Base-by-base conservation (phyloP, 2,888 invertebrate species). In the Pycnomerus fuliginosus region DNA sequence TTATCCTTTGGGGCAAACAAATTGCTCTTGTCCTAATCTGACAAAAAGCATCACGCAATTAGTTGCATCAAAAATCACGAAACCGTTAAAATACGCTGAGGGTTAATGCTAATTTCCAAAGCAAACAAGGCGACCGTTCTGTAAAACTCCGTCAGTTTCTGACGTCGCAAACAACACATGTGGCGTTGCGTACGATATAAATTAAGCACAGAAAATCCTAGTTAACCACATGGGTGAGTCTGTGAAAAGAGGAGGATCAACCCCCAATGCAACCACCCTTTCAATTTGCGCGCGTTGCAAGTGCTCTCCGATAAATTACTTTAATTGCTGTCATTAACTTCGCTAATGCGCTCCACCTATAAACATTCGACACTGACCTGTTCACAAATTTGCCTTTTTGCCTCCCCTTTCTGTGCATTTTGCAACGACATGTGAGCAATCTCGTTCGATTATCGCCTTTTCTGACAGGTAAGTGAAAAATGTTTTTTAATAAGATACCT, bases 291-390 rank as follows among this genome's bases (percentile, higher is more conserved):
- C 52, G 43, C 48, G 53, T 50, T 46, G 49, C 56, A 55, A 60
- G 55, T 53, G 55, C 61, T 60, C 53, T 59, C 53, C 66, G 58
- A 69, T 68, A 69, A 69, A 69, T 69, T 67, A 66, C 65, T 65
- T 68, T 68, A 67, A 69, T 67, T 67, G 65, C 62, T 51, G 62
- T 62, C 65, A 67, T 69, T 68, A 65, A 62, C 61, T 64, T 58
- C 53, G 54, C 59, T 65, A 65, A 66, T 64, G 44, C 20, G 31
- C 32, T 35, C 23, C 36, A 25, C 17, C 20, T 28, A 34, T 28
- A 34, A 30, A 43, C 36, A 31, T 27, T 33, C 22, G 14, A n/a
- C n/a, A n/a, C n/a, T n/a, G 29, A n/a, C 15, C 15, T 16, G 16
- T 11, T 31, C 11, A 10, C 12, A 14, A 13, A 13, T 13, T 13